Evolutionary conservation across 2,888 invertebrate genomes (phyloP), one percentile per base, ranked within the genome.

Genomic region (Carterocephalus palaemon): DNA sequence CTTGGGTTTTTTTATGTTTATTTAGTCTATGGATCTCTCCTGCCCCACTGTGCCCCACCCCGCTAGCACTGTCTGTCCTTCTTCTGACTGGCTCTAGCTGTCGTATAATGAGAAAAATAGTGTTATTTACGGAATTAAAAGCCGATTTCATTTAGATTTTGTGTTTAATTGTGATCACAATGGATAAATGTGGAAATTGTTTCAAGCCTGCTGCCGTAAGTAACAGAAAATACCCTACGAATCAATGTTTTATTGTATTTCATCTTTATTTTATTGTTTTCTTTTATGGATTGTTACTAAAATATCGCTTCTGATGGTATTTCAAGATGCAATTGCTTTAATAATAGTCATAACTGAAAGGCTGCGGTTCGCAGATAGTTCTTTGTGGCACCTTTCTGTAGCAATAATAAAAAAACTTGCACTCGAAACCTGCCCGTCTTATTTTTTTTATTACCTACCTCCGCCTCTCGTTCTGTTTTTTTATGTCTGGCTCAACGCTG

Each of bases 101-200:
- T 57, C 54, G 53, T 57, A 62, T 62, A 67, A 64, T 72, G 70
- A 66, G 56, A 66, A 74, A 74, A 74, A 66, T 73, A 75, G 62
- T 62, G 67, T 65, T 70, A 73, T 71, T 74, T 67, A 64, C 60
- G 54, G 61, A 63, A 63, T 66, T 78, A 67, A 63, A 67, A 67
- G 73, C 69, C 64, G 63, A 67, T 66, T 67, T 68, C 63, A 56
- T 51, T 54, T 56, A 51, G 55, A 59, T 62, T 60, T 64, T 60
- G 60, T 53, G 50, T 56, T 51, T 56, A 55, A 54, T 46, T 56
- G 46, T 40, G 46, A 50, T 58, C 60, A 70, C 56, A 54, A 86
- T 85, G 85, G 83, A 87, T 74, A 82, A 78, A 64, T 87, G 87
- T 78, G 85, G 79, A 55, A 80, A 84, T 54, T 87, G 87, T 61